Conservation (phyloP, 2,797 vertebrate genomes). For the Lutra lutra region DNA sequence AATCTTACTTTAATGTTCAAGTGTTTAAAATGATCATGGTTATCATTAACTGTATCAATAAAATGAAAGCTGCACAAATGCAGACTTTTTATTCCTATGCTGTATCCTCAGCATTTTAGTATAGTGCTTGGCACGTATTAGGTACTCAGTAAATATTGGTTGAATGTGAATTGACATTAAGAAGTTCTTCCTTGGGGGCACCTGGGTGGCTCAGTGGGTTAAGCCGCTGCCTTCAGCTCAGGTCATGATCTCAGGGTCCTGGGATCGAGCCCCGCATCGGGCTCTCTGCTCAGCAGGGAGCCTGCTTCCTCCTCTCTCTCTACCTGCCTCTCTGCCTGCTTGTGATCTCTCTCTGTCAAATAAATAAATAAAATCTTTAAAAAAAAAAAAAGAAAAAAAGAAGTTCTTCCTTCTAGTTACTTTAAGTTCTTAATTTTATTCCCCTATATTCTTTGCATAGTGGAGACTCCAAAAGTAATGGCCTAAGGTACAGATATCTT, state of each 20-base stretch:
- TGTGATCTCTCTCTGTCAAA: too few species aligned
- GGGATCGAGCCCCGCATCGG: too few species aligned
- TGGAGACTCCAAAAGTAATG: neutral
- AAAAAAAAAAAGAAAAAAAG: too few species aligned
- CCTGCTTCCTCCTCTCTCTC: too few species aligned
- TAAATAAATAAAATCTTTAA: too few species aligned
- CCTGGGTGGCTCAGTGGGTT: too few species aligned
- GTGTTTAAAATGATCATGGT: neutral
- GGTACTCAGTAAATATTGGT: neutral
- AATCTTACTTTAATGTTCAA: neutral
- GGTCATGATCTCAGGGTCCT: too few species aligned
- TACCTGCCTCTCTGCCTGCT: too few species aligned
- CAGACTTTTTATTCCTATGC: neutral
- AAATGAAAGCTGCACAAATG: neutral
- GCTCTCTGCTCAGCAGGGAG: too few species aligned
- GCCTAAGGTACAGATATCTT: neutral
- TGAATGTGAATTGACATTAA: neutral
- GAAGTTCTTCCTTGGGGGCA: neutral
- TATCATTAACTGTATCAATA: neutral
- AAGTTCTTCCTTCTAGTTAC: neutral
- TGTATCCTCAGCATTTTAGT: neutral
- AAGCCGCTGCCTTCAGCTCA: too few species aligned
- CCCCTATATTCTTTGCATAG: neutral
- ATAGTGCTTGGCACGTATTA: neutral
- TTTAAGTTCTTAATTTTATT: constrained; percentile 13